Evolutionary conservation across 2,113 vertebrate genomes (phyloP).

Genomic region (Acrocephalus arundinaceus): DNA sequence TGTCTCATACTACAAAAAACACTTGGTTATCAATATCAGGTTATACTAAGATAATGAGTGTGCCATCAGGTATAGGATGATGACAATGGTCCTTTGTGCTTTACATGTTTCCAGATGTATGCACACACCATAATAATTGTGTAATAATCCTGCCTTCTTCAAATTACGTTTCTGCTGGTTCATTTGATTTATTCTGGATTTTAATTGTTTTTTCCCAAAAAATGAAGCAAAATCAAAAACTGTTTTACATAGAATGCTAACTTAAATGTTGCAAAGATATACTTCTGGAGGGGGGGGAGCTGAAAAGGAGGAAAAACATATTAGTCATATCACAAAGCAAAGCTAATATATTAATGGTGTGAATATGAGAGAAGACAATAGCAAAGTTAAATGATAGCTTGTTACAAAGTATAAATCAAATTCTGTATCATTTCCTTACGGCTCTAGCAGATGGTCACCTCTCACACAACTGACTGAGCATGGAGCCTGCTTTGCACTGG

Average conservation of each 20-base stretch:
- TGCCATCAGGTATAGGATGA: not conserved
- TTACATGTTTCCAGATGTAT: not conserved
- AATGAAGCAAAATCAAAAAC: not conserved
- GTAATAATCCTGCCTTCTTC: not conserved
- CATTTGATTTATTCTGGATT: not conserved
- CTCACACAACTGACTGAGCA: not conserved
- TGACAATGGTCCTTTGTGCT: not conserved
- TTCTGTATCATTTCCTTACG: not conserved
- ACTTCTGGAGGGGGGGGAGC: accelerated
- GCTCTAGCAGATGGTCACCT: not conserved
- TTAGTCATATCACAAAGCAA: not conserved
- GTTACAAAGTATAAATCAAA: not conserved
- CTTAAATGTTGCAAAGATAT: not conserved
- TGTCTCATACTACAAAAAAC: not conserved
- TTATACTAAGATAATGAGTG: not conserved
- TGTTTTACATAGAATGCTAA: not conserved
- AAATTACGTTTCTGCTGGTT: not conserved
- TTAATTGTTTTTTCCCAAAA: accelerated
- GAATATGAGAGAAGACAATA: not conserved
- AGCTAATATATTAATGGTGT: not conserved
- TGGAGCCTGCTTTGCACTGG: not conserved
- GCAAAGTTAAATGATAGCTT: not conserved
- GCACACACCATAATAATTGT: not conserved
- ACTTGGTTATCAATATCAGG: not conserved
- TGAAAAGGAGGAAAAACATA: not conserved